Percentiles rank a stretch among this genome's conserved stretches.
Conservation (phyloP, 2,113 vertebrate species). For the Anolis sagrei region DNA sequence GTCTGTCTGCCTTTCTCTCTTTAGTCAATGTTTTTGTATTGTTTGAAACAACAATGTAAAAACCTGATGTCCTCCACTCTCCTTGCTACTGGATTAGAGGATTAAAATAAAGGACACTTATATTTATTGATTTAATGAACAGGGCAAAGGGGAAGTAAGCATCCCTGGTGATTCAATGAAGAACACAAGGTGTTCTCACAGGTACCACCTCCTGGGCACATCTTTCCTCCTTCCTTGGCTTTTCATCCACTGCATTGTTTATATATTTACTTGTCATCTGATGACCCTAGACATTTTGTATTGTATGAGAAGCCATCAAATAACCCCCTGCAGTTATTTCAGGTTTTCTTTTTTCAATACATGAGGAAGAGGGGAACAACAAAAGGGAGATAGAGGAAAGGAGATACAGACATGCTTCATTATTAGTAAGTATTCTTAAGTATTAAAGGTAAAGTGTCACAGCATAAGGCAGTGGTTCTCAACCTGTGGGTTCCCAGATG, state of each 20-base stretch:
- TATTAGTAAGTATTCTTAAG: too few species aligned
- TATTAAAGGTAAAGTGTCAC: too few species aligned
- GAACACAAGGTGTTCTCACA: conserved; percentile 45
- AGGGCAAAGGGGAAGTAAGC: conserved; percentile 25
- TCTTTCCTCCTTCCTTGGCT: conserved; percentile 44
- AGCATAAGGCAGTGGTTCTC: too few species aligned
- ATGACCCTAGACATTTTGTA: conserved; percentile 64
- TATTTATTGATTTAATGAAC: conserved; percentile 81
- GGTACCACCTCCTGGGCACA: conserved; percentile 49
- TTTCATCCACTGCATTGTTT: conserved; percentile 51
- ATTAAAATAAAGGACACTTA: conserved; percentile 79
- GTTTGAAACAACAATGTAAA: conserved; percentile 77
- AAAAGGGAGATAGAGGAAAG: conserved; percentile 31
- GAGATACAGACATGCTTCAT: conserved; percentile 52
- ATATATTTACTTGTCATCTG: conserved; percentile 44
- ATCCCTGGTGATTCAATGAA: conserved; percentile 53
- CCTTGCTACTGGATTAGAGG: conserved; percentile 64
- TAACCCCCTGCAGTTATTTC: conserved; percentile 63
- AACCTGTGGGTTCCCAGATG: too few species aligned
- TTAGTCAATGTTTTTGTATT: conserved; percentile 60
- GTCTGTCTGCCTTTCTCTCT: neutral
- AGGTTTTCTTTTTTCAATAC: conserved; percentile 52
- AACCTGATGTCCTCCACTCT: conserved; percentile 43
- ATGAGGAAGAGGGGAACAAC: conserved; percentile 31
- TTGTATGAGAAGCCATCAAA: conserved; percentile 58